Evolutionary conservation across 2,113 vertebrate genomes (phyloP), one percentile per base, ranked within the genome.

Genomic region (Anolis sagrei): DNA sequence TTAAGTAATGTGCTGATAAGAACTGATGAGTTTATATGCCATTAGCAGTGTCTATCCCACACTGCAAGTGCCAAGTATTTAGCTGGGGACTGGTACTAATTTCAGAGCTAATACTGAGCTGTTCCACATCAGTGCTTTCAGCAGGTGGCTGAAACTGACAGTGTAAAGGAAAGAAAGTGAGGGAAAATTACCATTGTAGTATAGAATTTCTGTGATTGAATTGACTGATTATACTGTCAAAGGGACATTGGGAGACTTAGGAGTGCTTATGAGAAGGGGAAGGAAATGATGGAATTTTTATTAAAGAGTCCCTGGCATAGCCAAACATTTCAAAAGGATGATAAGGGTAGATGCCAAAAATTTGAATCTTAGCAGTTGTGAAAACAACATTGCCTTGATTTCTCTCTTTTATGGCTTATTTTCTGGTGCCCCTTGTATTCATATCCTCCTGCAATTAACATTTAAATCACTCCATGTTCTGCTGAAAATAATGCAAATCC

Each of bases 61-160:
- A 77, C 90, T 76, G 91, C 94, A 95, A 90, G 93, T 97, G 97
- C 97, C 97, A 98, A 96, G 95, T 97, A 97, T 97, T 98, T 98
- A 98, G 97, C 97, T 96, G 96, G 97, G 96, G 97, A 97, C 97
- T 95, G 96, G 96, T 97, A 97, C 97, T 98, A 98, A 99, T 99
- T 98, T 98, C 98, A 96, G 96, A 98, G 97, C 97, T 98, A 98
- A 98, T 98, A 98, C 96, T 95, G 97, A 98, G 96, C 96, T 23
- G 97, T 98, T 99, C 97, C 97, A 96, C 97, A 95, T 97, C 96
- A 95, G 62, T 96, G 97, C 95, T 95, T 97, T 95, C 96, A 97
- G 96, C 97, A 97, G 96, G 96, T 97, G 97, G 96, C 93, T 97
- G 95, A 96, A 96, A 96, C 95, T 96, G 96, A 97, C 95, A 96